Evolutionary conservation across 2,797 vertebrate species (phyloP), one percentile per base, ranked within the genome.

Genomic region (Cirrhinus molitorella): DNA sequence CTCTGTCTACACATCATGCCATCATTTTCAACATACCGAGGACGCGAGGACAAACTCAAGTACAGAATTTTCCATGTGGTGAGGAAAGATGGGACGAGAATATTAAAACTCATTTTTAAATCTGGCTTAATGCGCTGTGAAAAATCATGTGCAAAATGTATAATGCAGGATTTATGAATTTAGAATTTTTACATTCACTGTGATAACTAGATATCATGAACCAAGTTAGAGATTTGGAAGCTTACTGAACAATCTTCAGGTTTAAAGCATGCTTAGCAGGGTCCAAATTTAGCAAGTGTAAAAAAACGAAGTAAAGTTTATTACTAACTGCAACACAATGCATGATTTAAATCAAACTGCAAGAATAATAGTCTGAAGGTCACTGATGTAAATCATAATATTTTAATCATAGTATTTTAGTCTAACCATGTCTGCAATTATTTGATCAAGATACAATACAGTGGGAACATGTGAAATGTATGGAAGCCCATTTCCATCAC

Each of bases 81-180:
- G 81, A 45, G 23, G 34, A 31, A 49, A 82, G 80, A 67, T n/a
- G 19, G 23, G 17, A 57, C 34, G 25, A 67, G 49, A 43, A 83
- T 57, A 34, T n/a, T 76, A 83, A 67, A 75, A 66, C 11, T 8
- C 4, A 23, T 57, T 70, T 80, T 72, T 67, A 83, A 75, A 75
- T 75, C 72, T 25, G 16, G 47, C 61, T 66, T 67, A 31, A 67
- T 67, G 61, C 34, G 4, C 28, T 7, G 45, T 63, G 57, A 81
- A 43, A 34, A 72, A 23, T 16, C 51, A 71, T 81, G 37, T 14
- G 12, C 11, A 21, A 80, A 81, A 65, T 47, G 10, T 37, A 21
- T 75, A 72, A 72, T 68, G 61, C 28, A 37, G 13, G 21, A 68
- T 79, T 49, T 51, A 51, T 66, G 10, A n/a, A n/a, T 66, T n/a